Evolutionary conservation across 2,797 vertebrate genomes (phyloP), one percentile per base, ranked within the genome.

Genomic region (Yasuhikotakia modesta): DNA sequence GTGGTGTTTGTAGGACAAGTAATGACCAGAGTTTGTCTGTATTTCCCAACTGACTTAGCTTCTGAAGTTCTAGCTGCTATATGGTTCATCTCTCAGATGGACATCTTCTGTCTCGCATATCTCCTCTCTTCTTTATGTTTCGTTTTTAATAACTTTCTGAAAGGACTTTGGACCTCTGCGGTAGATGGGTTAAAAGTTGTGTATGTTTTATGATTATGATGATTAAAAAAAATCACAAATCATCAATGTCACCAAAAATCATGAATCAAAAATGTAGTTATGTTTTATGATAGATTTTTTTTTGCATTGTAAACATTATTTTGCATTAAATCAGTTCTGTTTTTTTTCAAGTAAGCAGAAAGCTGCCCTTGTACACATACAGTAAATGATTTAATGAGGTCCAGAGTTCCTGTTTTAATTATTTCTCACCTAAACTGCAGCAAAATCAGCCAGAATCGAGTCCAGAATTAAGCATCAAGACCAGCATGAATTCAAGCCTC

Each of bases 11-110:
- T 48, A 65, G 17, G 79, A 45, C 43, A 58, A 60, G 64, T 68
- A 74, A 58, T 79, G 65, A 80, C 82, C 73, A 78, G 45, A 74
- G 72, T 80, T 84, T 90, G 88, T 93, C 92, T 93, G 92, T 93
- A 93, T 93, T 93, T 93, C 92, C 92, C 92, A 92, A 92, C 86
- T 88, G 90, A 88, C 86, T 84, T 87, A 85, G 75, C 85, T 88
- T 89, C 77, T 73, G 87, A 92, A 90, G 90, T 90, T 87, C 87
- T 87, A 73, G 48, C 67, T 71, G 61, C 78, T 60, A 65, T 46
- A 24, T 63, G 55, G 52, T 75, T 75, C 4, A 71, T 79, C 48
- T 83, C 21, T 75, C 68, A 45, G 63, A 81, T 32, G 65, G 35
- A 52, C 19, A 67, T 63, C 50, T 70, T 45, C 57, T 78, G 70